phyloP scores from a whole-genome alignment of 2,113 vertebrate genomes.

The Pterocles gutturalis region DNA sequence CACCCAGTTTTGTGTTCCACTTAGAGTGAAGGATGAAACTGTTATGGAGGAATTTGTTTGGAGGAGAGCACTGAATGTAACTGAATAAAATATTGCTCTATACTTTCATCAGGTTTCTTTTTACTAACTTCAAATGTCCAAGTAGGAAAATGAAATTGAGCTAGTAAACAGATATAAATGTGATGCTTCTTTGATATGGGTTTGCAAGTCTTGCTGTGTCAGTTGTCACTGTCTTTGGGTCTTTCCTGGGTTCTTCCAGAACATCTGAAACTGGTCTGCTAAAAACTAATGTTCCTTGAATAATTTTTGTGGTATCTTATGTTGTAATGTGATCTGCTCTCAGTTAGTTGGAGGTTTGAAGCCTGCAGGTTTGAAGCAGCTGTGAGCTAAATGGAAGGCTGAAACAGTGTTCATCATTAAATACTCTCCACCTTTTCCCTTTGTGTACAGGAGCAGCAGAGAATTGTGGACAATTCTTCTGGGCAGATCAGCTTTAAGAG shows the following conservation, averaged over 20 bases:
- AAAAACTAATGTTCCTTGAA: neutral
- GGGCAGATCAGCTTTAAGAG: conserved; percentile 92
- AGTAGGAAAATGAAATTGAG: neutral
- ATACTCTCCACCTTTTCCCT: neutral
- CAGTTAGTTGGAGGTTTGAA: neutral
- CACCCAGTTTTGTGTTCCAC: neutral
- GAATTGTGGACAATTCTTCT: conserved; percentile 95
- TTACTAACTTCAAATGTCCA: neutral
- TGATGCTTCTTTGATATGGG: neutral
- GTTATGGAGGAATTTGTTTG: neutral
- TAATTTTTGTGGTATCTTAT: neutral
- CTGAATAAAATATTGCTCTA: neutral
- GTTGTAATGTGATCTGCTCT: neutral
- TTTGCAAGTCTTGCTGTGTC: neutral
- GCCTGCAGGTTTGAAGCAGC: neutral
- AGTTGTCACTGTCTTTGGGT: neutral
- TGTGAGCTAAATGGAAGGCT: neutral
- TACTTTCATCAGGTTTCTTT: neutral
- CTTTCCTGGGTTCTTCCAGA: neutral
- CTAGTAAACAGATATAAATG: neutral
- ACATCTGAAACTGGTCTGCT: neutral
- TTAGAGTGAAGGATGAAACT: neutral
- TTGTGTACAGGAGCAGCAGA: conserved; percentile 88
- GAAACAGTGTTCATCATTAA: neutral
- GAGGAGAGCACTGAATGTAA: neutral